A percentile compares a stretch with the other conserved stretches of the same genome.
Conservation (phyloP, 2,888 invertebrate species). For the Bellardia pandia region DNA sequence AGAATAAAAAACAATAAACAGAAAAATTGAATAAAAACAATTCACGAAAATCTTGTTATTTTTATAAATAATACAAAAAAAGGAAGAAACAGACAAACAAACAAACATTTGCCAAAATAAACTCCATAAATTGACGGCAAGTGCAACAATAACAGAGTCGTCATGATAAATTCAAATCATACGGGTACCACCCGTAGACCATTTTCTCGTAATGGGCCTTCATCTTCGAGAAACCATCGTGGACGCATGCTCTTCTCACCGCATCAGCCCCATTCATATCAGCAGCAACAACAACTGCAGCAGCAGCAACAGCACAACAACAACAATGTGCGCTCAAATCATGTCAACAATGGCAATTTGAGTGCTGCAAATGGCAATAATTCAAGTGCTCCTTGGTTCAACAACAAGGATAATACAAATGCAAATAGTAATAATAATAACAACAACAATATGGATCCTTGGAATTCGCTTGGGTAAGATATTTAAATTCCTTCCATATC, state of each 20-base stretch:
- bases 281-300: slow-evolving; percentile 70
- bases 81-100: slow-evolving; percentile 12
- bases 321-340: slow-evolving; percentile 63
- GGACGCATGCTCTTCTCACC: slow-evolving; percentile 83
- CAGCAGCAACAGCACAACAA: slow-evolving; percentile 50
- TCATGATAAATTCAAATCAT: slow-evolving; percentile 82
- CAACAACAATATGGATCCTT: slow-evolving; percentile 78
- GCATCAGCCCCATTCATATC: slow-evolving; percentile 79
- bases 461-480: slow-evolving; percentile 83
- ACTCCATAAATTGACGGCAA: not conserved
- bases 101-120: slow-evolving; percentile 24
- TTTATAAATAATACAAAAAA: slow-evolving; percentile 4
- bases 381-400: slow-evolving; percentile 71
- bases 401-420: slow-evolving; percentile 68
- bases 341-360: slow-evolving; percentile 74
- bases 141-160: not conserved
- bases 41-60: slow-evolving; percentile 15
- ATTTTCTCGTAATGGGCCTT: slow-evolving; percentile 83
- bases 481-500: slow-evolving; percentile 31
- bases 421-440: slow-evolving; percentile 21
- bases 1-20: slow-evolving; percentile 30
- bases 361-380: slow-evolving; percentile 63
- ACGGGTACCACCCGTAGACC: slow-evolving; percentile 82
- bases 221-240: slow-evolving; percentile 81
- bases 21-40: slow-evolving; percentile 13